A percentile compares a stretch with the other conserved stretches of the same genome.
These are phyloP conservation scores for Paramormyrops kingsleyae DNA, from an alignment of 2,113 vertebrate species.

Conservation along the genomic window DNA sequence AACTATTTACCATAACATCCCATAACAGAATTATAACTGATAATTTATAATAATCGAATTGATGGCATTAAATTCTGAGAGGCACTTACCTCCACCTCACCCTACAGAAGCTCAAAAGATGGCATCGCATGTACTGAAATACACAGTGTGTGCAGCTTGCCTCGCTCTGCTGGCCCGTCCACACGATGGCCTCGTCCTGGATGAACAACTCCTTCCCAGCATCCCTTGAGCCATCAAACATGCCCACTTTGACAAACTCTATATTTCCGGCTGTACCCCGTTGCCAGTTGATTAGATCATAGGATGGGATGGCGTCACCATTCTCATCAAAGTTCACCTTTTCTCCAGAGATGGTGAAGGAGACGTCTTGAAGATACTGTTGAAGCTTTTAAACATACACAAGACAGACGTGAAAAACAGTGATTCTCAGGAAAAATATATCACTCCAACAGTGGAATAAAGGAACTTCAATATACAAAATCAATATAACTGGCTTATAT, in stretches of 20 bases:
- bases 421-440: no score
- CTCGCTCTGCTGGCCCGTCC: conserved; percentile 35
- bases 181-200: conserved; percentile 51
- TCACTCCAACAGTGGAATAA: no score
- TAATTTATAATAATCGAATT: background rate
- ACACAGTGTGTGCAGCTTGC: conserved; percentile 51
- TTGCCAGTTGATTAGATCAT: conserved; percentile 67
- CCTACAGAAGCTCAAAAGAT: conserved; percentile 62
- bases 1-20: background rate
- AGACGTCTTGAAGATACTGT: conserved; percentile 57
- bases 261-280: conserved; percentile 44
- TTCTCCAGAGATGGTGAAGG: background rate
- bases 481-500: background rate
- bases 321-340: conserved; percentile 48
- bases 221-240: conserved; percentile 40
- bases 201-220: conserved; percentile 55
- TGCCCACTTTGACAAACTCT: conserved; percentile 31
- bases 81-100: conserved; percentile 56
- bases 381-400: conserved; percentile 42
- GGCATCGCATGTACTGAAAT: conserved; percentile 61
- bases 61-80: background rate
- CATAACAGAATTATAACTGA: background rate
- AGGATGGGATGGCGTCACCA: conserved; percentile 59
- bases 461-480: no score
- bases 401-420: no score